A percentile compares a stretch with the other conserved stretches of the same genome.
Conservation (phyloP, 2,113 vertebrate genomes). For the Pleuronectes platessa region DNA sequence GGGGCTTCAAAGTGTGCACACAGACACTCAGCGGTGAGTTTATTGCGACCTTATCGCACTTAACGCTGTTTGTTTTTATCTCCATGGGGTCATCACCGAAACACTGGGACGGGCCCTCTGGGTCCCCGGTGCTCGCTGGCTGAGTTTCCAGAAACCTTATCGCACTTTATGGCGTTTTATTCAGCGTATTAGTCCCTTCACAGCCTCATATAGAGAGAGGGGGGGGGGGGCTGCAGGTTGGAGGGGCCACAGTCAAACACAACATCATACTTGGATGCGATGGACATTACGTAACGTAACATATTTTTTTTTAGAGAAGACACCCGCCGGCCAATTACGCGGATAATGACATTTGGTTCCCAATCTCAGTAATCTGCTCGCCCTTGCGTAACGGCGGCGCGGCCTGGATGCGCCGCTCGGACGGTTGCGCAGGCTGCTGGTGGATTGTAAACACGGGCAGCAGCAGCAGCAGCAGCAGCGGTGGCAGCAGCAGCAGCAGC, state of each 20-base stretch:
- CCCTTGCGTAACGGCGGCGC: constrained; percentile 60
- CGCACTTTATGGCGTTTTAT: constrained; percentile 57
- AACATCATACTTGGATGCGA: constrained; percentile 19
- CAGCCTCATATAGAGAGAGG: no score
- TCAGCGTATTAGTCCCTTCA: no score
- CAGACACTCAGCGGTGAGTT: constrained; percentile 57
- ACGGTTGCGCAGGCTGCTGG: constrained; percentile 65
- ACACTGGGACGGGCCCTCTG: background rate
- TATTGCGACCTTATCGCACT: constrained; percentile 60
- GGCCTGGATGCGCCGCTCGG: constrained; percentile 42
- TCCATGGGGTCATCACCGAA: constrained; percentile 25
- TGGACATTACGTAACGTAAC: constrained; percentile 71
- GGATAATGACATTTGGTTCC: constrained; percentile 61
- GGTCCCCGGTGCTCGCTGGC: constrained; percentile 18
- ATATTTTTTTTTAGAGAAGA: constrained; percentile 51
- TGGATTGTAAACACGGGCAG: constrained; percentile 66
- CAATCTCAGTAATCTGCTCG: constrained; percentile 44
- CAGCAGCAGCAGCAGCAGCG: background rate
- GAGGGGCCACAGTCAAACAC: constrained; percentile 43
- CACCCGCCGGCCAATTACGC: constrained; percentile 65
- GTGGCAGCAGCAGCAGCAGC: background rate
- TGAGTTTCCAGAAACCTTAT: constrained; percentile 58
- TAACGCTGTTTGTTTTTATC: constrained; percentile 70
- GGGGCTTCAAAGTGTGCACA: constrained; percentile 33
- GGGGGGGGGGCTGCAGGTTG: background rate